Conservation (phyloP, 1,140 invertebrate species). For the Aphelenchoides avenae region DNA sequence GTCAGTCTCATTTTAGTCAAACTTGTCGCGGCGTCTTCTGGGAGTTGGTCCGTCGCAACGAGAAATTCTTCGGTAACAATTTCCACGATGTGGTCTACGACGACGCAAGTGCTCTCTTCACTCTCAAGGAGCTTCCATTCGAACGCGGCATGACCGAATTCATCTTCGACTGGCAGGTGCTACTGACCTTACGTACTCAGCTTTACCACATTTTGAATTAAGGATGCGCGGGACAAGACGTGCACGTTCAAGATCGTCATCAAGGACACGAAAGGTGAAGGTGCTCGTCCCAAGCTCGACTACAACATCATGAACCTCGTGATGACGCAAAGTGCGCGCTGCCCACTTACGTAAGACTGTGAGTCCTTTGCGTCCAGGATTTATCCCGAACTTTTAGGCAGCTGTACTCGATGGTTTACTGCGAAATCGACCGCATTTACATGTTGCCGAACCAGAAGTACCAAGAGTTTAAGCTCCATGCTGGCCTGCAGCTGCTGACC, state of each 20-base stretch:
- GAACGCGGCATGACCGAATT: too few species aligned
- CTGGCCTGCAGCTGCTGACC: constrained; percentile 1
- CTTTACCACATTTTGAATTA: too few species aligned
- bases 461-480: background rate
- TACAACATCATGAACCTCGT: background rate
- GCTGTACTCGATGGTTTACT: background rate
- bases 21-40: constrained; percentile 2
- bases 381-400: background rate
- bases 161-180: too few species aligned
- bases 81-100: too few species aligned
- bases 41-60: too few species aligned
- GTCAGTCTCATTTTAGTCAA: background rate
- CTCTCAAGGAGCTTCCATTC: too few species aligned
- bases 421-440: constrained; percentile 10
- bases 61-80: background rate
- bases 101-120: too few species aligned
- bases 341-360: too few species aligned
- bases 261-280: background rate
- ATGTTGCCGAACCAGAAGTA: background rate
- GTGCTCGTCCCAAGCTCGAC: background rate
- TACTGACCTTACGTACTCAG: too few species aligned
- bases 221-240: background rate
- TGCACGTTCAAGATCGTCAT: background rate
- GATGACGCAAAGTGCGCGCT: too few species aligned
- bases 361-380: background rate